A percentile compares a stretch with the other conserved stretches of the same genome.
Conservation (phyloP, 2,113 vertebrate species). For the Agapornis roseicollis region DNA sequence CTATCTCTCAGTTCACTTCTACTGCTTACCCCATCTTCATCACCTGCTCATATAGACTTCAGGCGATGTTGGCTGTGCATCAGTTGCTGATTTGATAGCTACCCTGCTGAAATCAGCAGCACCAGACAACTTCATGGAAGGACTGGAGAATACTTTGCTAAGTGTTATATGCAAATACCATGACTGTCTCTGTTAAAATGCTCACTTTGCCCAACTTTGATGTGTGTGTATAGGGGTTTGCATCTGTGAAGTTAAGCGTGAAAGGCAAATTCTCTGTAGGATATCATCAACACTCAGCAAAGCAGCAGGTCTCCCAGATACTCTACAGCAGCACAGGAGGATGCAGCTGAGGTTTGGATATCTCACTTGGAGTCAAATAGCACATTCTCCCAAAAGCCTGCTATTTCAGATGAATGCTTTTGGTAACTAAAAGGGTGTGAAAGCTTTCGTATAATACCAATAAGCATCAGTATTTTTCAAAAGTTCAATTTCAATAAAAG, state of each 20-base stretch:
- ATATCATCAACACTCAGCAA: background rate
- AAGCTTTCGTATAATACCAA: background rate
- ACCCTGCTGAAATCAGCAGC: background rate
- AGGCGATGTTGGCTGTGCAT: rapidly evolving
- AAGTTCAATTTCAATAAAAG: background rate
- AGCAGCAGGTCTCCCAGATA: background rate
- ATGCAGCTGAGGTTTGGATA: background rate
- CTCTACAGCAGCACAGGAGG: background rate
- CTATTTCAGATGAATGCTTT: background rate
- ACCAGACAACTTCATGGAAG: background rate
- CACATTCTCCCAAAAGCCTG: background rate
- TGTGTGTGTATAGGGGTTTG: background rate
- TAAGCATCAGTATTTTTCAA: background rate
- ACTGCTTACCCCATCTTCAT: background rate
- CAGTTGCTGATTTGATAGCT: background rate
- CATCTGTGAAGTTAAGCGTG: background rate
- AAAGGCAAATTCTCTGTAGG: background rate
- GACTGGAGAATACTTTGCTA: background rate
- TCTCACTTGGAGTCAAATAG: background rate
- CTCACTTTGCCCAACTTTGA: background rate
- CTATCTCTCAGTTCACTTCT: background rate
- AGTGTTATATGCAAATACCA: background rate
- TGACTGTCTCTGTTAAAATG: background rate
- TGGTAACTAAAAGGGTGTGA: background rate
- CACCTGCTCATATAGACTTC: rapidly evolving